phyloP scores from a whole-genome alignment of 2,888 invertebrate species.

The Aethes cnicana region DNA sequence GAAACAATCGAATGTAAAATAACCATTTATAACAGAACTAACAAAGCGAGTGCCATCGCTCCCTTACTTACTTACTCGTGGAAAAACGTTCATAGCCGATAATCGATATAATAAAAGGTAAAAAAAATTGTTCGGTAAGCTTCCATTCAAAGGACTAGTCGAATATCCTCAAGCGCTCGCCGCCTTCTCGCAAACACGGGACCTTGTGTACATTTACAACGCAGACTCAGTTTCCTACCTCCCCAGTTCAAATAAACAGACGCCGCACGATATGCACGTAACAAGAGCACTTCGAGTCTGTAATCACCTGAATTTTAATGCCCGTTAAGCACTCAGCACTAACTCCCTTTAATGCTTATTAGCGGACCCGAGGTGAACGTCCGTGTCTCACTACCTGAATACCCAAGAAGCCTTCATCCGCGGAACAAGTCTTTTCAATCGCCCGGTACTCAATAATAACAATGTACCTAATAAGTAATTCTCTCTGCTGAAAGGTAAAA shows the following conservation, averaged over 20 bases:
- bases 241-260: not conserved
- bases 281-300: conserved; percentile 13
- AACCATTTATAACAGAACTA: no score
- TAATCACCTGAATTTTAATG: conserved; percentile 27
- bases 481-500: conserved; percentile 13
- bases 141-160: not conserved
- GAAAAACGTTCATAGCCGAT: no score
- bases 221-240: not conserved
- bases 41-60: no score
- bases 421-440: conserved; percentile 23
- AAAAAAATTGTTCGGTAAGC: not conserved
- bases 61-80: no score
- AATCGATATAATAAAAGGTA: not conserved
- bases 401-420: not conserved
- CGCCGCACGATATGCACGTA: conserved; percentile 14
- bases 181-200: not conserved
- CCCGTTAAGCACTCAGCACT: conserved; percentile 14
- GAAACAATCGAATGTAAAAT: no score
- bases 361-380: conserved; percentile 16
- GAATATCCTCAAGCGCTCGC: not conserved
- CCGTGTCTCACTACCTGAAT: conserved; percentile 2
- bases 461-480: conserved; percentile 22
- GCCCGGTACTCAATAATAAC: conserved; percentile 12
- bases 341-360: conserved; percentile 8
- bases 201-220: conserved; percentile 8